Conservation (phyloP, 2,797 vertebrate species). For the Phoebastria nigripes region DNA sequence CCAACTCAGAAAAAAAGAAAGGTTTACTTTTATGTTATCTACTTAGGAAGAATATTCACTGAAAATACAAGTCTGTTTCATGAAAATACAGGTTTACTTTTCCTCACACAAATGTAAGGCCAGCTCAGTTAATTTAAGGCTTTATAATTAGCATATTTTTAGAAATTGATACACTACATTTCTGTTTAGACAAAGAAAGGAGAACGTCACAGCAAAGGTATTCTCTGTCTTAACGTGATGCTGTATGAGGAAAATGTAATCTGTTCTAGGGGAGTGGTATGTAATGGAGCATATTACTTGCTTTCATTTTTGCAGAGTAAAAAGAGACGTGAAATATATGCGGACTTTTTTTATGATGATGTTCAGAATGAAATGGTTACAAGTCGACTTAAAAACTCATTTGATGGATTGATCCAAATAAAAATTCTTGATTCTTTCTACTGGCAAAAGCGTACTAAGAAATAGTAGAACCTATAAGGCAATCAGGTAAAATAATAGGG, state of each 20-base stretch:
- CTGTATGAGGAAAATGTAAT: neutral
- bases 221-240: neutral
- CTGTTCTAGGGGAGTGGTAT: neutral
- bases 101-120: neutral
- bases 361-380: neutral
- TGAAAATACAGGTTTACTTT: neutral
- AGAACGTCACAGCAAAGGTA: neutral
- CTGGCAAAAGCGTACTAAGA: neutral
- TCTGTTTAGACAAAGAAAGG: neutral
- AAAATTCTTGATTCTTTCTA: neutral
- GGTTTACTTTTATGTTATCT: neutral
- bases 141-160: neutral
- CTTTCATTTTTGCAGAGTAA: neutral
- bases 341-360: neutral
- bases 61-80: neutral
- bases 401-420: neutral
- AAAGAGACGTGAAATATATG: neutral
- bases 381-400: neutral
- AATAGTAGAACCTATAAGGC: neutral
- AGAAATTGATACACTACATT: neutral
- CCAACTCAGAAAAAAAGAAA: neutral
- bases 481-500: neutral
- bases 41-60: neutral
- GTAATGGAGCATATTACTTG: neutral
- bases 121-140: neutral